Conservation (phyloP, 2,797 vertebrate genomes). For the Parauchenoglanis ngamensis region DNA sequence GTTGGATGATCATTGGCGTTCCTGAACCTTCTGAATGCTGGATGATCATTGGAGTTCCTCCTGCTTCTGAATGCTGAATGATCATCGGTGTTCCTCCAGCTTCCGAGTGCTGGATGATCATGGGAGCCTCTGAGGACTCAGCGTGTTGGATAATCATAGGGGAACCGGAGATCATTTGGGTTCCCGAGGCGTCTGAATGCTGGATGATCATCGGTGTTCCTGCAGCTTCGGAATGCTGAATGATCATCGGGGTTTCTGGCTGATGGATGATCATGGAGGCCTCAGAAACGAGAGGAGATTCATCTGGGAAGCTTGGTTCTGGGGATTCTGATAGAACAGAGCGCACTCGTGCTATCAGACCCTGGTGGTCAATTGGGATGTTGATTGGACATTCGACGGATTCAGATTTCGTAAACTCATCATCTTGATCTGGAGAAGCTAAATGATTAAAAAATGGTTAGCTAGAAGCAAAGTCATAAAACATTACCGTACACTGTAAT, state of each 20-base stretch:
- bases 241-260: slow-evolving; percentile 43
- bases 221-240: slow-evolving; percentile 47
- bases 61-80: slow-evolving; percentile 36
- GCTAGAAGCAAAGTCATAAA: background rate
- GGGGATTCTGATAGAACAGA: slow-evolving; percentile 49
- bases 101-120: slow-evolving; percentile 47
- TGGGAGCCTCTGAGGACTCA: slow-evolving; percentile 40
- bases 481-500: background rate
- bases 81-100: slow-evolving; percentile 34
- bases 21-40: slow-evolving; percentile 24
- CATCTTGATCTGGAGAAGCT: slow-evolving; percentile 43
- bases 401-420: slow-evolving; percentile 32
- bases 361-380: slow-evolving; percentile 66
- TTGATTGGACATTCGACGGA: slow-evolving; percentile 53
- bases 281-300: slow-evolving; percentile 41
- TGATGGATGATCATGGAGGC: slow-evolving; percentile 47
- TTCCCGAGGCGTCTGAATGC: slow-evolving; percentile 38
- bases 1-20: slow-evolving; percentile 26
- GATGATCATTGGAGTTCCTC: slow-evolving; percentile 35
- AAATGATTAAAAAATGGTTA: background rate
- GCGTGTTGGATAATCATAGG: slow-evolving; percentile 51
- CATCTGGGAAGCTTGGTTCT: slow-evolving; percentile 44
- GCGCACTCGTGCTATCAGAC: slow-evolving; percentile 59
- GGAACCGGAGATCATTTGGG: slow-evolving; percentile 39
- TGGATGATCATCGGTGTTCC: slow-evolving; percentile 50